These are phyloP conservation scores for Heliconius erato DNA, from an alignment of 2,888 invertebrate species.

Conservation along the genomic window DNA sequence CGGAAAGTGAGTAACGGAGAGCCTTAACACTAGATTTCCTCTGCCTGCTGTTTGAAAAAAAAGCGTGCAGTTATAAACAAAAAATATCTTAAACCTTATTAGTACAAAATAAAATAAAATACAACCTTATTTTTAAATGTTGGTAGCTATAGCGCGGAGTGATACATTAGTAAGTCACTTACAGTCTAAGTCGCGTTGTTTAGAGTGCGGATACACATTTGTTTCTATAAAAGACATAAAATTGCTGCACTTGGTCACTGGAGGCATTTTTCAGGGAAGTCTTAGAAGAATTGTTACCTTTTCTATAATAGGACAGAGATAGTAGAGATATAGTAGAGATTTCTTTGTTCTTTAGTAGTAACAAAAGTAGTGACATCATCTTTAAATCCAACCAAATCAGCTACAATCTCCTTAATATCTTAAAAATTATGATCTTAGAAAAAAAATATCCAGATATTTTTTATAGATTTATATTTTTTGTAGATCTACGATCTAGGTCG, in stretches of 20 bases:
- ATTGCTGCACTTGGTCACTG: conserved; percentile 37
- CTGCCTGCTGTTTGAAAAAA: too few species aligned
- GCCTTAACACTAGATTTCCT: too few species aligned
- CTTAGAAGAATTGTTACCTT: background rate
- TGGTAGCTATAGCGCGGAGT: background rate
- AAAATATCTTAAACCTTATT: too few species aligned
- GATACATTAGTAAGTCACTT: conserved; percentile 19
- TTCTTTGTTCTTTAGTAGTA: background rate
- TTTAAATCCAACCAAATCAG: too few species aligned
- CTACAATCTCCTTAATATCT: too few species aligned
- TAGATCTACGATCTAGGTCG: too few species aligned
- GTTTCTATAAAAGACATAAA: conserved; percentile 46
- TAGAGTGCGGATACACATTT: conserved; percentile 40
- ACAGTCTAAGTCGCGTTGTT: conserved; percentile 28
- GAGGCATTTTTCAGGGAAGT: conserved; percentile 23
- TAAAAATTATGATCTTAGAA: too few species aligned
- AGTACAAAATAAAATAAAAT: background rate
- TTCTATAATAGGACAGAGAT: background rate
- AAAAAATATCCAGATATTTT: too few species aligned
- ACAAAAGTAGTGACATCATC: too few species aligned
- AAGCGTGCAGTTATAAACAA: too few species aligned
- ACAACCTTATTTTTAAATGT: background rate
- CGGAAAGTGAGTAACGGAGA: too few species aligned
- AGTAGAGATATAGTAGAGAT: background rate
- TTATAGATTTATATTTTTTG: too few species aligned